Base-by-base conservation (phyloP, 1,140 invertebrate genomes). In the Condylostylus longicornis region DNA sequence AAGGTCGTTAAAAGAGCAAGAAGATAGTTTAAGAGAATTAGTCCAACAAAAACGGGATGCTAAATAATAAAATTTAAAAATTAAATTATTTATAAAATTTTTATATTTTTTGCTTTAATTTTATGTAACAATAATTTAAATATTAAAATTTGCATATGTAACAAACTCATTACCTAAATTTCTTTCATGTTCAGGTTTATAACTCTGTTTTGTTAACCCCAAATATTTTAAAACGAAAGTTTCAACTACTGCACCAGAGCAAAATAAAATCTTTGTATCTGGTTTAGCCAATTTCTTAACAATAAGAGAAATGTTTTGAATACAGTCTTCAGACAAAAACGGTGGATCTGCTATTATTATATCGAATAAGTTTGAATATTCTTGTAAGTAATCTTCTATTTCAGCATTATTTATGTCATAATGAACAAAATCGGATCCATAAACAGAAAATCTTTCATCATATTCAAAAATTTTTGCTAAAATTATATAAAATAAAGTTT, bases 261-360 rank as follows among this genome's bases (percentile, higher is more conserved):
- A 95, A 1, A 96, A 61, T 20, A 97, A 70, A 30, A 95, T 74
- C 54, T 90, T 85, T 8, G 43, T 37, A 1, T 45, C 31, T 5
- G 74, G 65, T 54, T 84, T 85, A 1, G 74, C 57, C 29, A 96
- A 52, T 46, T 72, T 74, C 44, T 77, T 78, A 5, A 94, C 73
- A 1, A 90, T 89, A 27, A 72, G 56, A 0, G 84, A 71, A 18
- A 75, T 80, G 66, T 94, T 94, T 3, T 71, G 71, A 13, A 95
- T 67, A 65, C 93, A 97, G 63, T 96, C 90, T 46, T 89, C 79
- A 0, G 87, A 83, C 5, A 97, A 63, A 64, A 94, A 96, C 9
- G 93, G 93, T 9, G 93, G 91, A 68, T 97, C 91, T 0, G 80
- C 85, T 36, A 96, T 68, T 3, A 97, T 79, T 13, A 96, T 48